Conservation (phyloP, 2,113 vertebrate genomes). For the Cynopterus brachyotis region DNA sequence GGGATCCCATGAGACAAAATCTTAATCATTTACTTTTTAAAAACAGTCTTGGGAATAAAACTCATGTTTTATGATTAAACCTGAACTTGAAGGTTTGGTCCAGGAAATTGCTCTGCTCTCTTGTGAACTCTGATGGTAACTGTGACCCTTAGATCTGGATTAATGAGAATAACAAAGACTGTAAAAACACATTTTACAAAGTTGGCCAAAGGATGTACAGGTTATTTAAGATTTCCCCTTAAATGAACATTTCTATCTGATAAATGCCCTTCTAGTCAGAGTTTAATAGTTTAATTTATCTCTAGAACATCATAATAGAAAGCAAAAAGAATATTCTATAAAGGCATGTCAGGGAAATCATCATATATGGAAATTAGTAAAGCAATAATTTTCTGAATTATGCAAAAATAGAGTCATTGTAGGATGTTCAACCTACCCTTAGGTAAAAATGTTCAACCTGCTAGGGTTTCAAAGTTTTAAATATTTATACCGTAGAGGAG, state of each 20-base stretch:
- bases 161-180: conserved; percentile 1
- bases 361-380: neutral
- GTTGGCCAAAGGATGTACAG: neutral
- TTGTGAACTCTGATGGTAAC: neutral
- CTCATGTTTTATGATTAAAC: conserved; percentile 37
- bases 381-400: neutral
- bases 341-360: neutral
- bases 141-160: neutral
- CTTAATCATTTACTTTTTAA: conserved; percentile 13
- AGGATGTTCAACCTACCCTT: neutral
- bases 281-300: conserved; percentile 27
- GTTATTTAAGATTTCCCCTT: neutral
- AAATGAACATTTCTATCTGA: neutral
- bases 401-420: neutral
- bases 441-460: neutral
- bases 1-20: neutral
- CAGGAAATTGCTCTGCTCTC: conserved; percentile 47
- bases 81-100: neutral
- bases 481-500: neutral
- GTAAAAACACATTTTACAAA: neutral
- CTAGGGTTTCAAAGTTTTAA: conserved; percentile 23
- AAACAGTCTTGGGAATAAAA: conserved; percentile 16
- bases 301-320: neutral
- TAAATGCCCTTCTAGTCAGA: neutral
- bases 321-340: neutral